These are phyloP conservation scores for Drosophila repleta DNA, from an alignment of 1,140 invertebrate species.

Conservation along the genomic window DNA sequence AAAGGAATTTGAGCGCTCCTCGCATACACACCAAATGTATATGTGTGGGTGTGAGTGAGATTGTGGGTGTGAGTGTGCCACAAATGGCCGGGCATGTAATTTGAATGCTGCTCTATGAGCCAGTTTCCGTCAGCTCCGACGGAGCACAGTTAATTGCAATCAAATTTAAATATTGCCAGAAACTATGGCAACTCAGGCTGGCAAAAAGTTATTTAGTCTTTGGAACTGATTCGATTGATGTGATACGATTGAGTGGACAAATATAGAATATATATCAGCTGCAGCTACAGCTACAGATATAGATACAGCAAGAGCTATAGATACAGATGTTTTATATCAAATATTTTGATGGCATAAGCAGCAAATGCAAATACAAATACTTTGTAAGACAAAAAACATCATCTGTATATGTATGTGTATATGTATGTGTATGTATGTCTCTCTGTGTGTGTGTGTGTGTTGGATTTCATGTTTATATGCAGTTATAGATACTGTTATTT, in stretches of 20 bases:
- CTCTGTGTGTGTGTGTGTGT: neutral
- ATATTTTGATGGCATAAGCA: neutral
- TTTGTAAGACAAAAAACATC: neutral
- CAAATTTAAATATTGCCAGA: slow-evolving; percentile 16
- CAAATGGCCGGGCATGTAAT: slow-evolving; percentile 41
- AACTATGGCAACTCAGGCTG: neutral
- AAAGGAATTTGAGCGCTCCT: slow-evolving; percentile 75
- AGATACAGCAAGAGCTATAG: neutral
- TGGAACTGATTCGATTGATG: too few relatives aligned
- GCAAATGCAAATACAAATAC: slow-evolving; percentile 10
- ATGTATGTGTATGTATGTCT: neutral
- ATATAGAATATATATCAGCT: too few relatives aligned
- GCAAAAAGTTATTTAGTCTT: too few relatives aligned
- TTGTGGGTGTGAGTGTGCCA: slow-evolving; percentile 21
- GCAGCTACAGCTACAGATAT: too few relatives aligned
- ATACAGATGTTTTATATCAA: neutral
- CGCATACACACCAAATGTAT: slow-evolving; percentile 36
- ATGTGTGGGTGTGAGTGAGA: slow-evolving; percentile 1
- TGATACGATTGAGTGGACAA: too few relatives aligned
- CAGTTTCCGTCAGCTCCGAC: neutral
- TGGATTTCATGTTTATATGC: slow-evolving; percentile 10
- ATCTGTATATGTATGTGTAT: neutral
- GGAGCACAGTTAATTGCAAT: slow-evolving; percentile 29
- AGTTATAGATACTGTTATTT: slow-evolving; percentile 17
- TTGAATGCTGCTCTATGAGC: slow-evolving; percentile 31